Conservation (phyloP, 1,140 invertebrate genomes). For the Macrotrachela quadricornifera region DNA sequence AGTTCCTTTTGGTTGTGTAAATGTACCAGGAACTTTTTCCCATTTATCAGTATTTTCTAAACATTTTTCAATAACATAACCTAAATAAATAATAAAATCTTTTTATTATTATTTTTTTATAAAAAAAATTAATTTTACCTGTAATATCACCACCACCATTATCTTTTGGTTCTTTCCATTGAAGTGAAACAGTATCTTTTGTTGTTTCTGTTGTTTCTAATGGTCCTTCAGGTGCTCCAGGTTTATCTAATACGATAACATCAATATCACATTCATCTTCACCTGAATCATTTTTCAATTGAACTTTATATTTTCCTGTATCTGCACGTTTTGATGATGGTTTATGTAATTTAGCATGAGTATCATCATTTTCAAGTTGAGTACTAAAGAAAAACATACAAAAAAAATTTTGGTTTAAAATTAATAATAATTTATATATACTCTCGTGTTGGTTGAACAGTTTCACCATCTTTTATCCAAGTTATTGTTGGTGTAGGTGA, state of each 20-base stretch:
- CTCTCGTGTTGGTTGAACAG: conserved; percentile 12
- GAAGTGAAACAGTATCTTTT: conserved; percentile 59
- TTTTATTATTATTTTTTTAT: neutral
- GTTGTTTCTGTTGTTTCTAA: conserved; percentile 62
- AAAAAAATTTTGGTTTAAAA: neutral
- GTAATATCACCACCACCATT: conserved; percentile 84
- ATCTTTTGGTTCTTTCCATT: conserved; percentile 78
- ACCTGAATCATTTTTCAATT: conserved; percentile 65
- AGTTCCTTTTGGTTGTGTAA: conserved; percentile 61
- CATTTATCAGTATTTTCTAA: conserved; percentile 62
- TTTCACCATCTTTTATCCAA: conserved; percentile 60
- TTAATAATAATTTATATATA: neutral
- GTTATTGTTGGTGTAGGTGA: conserved; percentile 71
- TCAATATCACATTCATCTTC: conserved; percentile 75
- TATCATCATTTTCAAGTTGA: conserved; percentile 42
- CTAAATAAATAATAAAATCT: conserved; percentile 16
- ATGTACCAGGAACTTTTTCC: conserved; percentile 68
- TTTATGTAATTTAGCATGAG: conserved; percentile 60
- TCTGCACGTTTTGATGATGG: conserved; percentile 69
- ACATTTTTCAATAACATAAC: conserved; percentile 70
- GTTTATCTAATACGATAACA: conserved; percentile 73
- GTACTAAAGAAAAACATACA: too few species aligned
- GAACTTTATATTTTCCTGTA: conserved; percentile 71
- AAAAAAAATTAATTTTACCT: conserved; percentile 33
- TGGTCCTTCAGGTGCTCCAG: conserved; percentile 63